Base-by-base conservation (phyloP, 2,797 vertebrate genomes). In the Peromyscus aztecus region DNA sequence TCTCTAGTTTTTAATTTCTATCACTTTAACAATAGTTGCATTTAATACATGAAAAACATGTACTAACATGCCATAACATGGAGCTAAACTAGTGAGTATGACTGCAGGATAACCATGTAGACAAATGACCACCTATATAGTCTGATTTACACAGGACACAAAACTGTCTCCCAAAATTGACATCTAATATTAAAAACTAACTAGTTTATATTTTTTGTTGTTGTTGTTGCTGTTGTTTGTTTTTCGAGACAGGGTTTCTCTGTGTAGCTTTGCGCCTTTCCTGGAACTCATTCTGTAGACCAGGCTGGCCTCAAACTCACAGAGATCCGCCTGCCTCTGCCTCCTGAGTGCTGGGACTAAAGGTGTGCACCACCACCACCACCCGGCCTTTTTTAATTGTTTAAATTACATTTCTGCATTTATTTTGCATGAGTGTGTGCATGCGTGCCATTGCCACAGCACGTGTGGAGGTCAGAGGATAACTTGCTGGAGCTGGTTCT, bases 141-240 rank as follows among this genome's bases (percentile, higher is more conserved):
- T 55, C 43, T 78, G 14, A 87, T 14, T 61, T 71, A 89, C 12
- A 89, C 0, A 63, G 5, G 27, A 52, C 14, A 93, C 8, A 95
- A n/a, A 81, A 82, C 13, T 1, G 75, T 12, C 52, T 65, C 29
- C 14, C 37, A 92, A 83, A 89, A 4, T 37, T 89, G 90, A 37
- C 40, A 73, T 57, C 29, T 86, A 92, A 90, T 73, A 73, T n/a
- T 91, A 95, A 90, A 94, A 90, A 63, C 61, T 67, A 94, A 85
- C 17, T 49, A 8, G 4, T 49, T 49, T 49, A 49, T 14, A 13
- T 52, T 52, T 52, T 46, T 46, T 46, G 4, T 46, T 46, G 52
- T 52, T 52, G 52, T 52, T 52, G 49, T 52, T 52, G 52, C 14
- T 52, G 43, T 52, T 7, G 46, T 49, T 14, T 52, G 43, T 52